A percentile compares a stretch with the other conserved stretches of the same genome.
These are phyloP conservation scores for Brachyrhaphis roseni DNA, from an alignment of 2,797 vertebrate genomes.

Conservation along the genomic window DNA sequence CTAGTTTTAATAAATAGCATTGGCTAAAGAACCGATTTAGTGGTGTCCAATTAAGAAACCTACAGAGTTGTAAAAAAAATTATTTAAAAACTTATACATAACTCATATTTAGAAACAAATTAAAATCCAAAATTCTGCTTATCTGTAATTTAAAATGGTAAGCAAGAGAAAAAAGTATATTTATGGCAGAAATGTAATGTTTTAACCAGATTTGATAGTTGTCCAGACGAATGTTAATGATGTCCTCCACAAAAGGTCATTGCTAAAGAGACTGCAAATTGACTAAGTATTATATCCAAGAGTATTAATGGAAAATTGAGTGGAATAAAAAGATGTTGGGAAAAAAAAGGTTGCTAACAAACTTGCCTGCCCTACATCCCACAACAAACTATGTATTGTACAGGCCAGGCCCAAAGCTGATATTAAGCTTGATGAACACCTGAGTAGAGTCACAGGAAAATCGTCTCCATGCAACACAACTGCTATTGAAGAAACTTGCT, in stretches of 20 bases:
- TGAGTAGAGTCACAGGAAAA: neutral
- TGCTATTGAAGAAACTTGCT: neutral
- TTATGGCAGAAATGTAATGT: neutral
- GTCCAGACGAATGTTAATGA: neutral
- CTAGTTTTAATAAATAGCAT: constrained; percentile 15
- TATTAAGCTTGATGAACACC: neutral
- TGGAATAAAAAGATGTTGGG: neutral
- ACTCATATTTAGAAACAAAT: neutral
- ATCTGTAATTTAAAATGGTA: constrained; percentile 76
- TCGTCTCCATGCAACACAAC: neutral
- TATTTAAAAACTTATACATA: neutral
- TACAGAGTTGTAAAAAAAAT: constrained; percentile 49
- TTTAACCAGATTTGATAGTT: neutral
- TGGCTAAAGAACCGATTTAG: constrained; percentile 65
- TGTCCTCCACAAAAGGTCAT: neutral
- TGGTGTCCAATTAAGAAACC: constrained; percentile 67
- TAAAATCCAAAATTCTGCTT: constrained; percentile 76
- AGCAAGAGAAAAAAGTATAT: constrained; percentile 43
- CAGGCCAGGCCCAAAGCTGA: neutral
- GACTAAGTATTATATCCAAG: neutral
- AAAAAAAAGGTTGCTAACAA: neutral
- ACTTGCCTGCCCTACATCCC: neutral
- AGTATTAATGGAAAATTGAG: neutral
- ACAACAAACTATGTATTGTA: neutral
- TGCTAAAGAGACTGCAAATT: neutral